Evolutionary conservation across 2,888 invertebrate species (phyloP).

Genomic region (Mythimna loreyi): DNA sequence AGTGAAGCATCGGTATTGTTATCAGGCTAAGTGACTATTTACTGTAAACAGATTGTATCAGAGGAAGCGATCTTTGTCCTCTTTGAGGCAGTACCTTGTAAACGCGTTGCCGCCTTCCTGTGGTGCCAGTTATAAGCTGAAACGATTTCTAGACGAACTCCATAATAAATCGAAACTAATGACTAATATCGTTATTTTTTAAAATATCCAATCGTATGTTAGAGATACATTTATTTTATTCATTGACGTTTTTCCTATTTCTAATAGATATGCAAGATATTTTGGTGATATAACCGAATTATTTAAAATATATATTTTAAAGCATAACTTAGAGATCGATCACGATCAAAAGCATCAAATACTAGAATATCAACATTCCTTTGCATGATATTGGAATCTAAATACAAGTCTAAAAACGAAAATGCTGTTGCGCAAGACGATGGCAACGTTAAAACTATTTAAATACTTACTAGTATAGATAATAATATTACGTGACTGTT

Average conservation of each 20-base stretch:
- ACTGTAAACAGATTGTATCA: conserved; percentile 70
- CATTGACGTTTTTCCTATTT: not conserved
- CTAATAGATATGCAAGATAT: no score
- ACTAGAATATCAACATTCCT: not conserved
- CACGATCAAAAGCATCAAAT: not conserved
- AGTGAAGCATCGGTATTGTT: conserved; percentile 48
- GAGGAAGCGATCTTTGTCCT: conserved; percentile 74
- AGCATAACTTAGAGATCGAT: no score
- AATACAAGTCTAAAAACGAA: conserved; percentile 6
- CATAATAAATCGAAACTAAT: no score
- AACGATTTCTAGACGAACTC: conserved; percentile 5
- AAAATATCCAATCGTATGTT: not conserved
- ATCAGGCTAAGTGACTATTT: conserved; percentile 65
- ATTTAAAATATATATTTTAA: no score
- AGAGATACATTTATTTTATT: not conserved
- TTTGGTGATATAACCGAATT: no score
- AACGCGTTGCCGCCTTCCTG: conserved; percentile 57
- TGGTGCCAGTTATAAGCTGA: conserved; percentile 26
- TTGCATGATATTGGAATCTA: not conserved
- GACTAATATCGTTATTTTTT: not conserved
- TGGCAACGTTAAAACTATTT: not conserved
- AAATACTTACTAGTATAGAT: conserved; percentile 9
- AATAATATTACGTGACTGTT: not conserved
- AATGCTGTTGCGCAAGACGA: not conserved
- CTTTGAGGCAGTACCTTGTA: conserved; percentile 69